Conservation (phyloP, 2,888 invertebrate species). For the Panorpa germanica region DNA sequence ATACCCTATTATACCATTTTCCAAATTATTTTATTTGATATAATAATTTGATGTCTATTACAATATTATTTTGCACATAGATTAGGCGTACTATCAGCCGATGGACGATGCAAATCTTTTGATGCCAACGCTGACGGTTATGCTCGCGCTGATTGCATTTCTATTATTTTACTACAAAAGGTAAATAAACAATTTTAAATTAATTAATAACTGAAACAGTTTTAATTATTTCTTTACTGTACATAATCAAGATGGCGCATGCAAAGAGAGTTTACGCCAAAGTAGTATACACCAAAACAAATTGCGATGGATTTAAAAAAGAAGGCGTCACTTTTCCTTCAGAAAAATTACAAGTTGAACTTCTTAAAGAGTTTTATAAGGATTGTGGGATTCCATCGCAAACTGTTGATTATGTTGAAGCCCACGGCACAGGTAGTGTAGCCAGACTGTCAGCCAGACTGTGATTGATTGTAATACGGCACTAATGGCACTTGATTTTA, state of each 20-base stretch:
- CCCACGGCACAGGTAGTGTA: constrained; percentile 56
- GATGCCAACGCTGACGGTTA: constrained; percentile 8
- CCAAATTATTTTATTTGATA: too few species aligned
- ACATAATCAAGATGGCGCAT: too few species aligned
- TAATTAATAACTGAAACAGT: too few species aligned
- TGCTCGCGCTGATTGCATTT: too few species aligned
- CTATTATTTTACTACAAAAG: too few species aligned
- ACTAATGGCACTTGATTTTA: constrained; percentile 61
- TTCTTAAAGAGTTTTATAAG: constrained; percentile 28
- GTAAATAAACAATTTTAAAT: too few species aligned
- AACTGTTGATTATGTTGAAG: constrained; percentile 33
- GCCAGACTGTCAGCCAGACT: background rate
- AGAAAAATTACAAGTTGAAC: constrained; percentile 15
- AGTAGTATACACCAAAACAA: constrained; percentile 32
- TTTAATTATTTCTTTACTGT: too few species aligned
- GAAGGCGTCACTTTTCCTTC: constrained; percentile 17
- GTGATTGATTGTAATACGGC: constrained; percentile 10
- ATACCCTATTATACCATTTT: too few species aligned
- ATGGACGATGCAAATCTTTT: constrained; percentile 7
- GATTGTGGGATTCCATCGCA: constrained; percentile 28
- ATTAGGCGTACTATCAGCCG: constrained; percentile 7
- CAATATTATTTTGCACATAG: background rate
- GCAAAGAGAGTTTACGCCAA: constrained; percentile 30
- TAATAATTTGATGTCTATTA: too few species aligned
- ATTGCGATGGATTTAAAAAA: constrained; percentile 29